Base-by-base conservation (phyloP, 2,797 vertebrate genomes). In the Limnodromus scolopaceus region DNA sequence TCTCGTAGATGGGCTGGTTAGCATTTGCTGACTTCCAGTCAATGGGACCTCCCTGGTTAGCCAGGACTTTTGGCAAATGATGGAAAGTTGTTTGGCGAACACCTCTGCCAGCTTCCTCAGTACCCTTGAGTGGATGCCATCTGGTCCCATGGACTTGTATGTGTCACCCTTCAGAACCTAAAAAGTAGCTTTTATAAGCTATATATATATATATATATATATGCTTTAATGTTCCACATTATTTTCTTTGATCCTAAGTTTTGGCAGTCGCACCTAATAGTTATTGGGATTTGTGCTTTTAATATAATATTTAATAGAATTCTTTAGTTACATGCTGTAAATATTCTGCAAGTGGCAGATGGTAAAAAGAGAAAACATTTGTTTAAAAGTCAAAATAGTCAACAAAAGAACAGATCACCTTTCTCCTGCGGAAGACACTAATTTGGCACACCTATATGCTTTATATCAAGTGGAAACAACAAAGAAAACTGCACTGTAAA, bases 301-400 rank as follows among this genome's bases (percentile, higher is more conserved):
- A 79, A 69, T 84, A 55, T 87, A 95, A 78, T 88, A 89, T 92
- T 87, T 91, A 89, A 86, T 43, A 75, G 76, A 84, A 84, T 86
- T 77, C 28, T 64, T 78, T 25, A 78, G 25, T 57, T 88, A 36
- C 20, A 51, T 1, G 3, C 8, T 87, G 64, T 63, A 89, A 89
- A 65, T 75, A 84, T 84, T 93, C 25, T 11, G 3, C 24, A 88
- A 69, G 32, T 43, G 27, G 46, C 83, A 94, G 90, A 95, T 81
- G 85, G 90, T 49, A 84, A 86, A 95, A 86, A 5, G 15, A 86
- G 65, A 78, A 93, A 95, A 71, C 61, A 92, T 81, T 88, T 95
- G 61, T 75, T 92, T 88, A 78, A 65, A 76, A 88, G 48, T 88
- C 79, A 86, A 87, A 88, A 84, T 58, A 86, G 36, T 68, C 76